These are phyloP conservation scores for Polypterus bichir DNA, from an alignment of 2,113 vertebrate genomes.

Conservation along the genomic window DNA sequence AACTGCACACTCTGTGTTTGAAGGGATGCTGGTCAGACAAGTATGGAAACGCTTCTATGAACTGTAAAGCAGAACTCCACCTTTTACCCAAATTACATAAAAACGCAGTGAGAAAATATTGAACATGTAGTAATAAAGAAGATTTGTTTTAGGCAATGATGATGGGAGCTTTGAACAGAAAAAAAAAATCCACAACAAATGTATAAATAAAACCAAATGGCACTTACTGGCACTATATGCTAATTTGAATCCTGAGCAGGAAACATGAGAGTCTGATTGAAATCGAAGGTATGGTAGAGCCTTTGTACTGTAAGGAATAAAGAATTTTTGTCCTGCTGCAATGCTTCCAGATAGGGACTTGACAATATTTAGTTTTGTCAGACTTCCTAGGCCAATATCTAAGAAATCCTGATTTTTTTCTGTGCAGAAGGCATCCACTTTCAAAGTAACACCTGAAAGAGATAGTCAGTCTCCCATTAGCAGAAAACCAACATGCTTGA, in stretches of 20 bases:
- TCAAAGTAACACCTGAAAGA: not conserved
- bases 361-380: not conserved
- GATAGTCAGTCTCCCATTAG: too few species aligned
- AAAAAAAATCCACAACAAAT: too few species aligned
- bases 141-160: too few species aligned
- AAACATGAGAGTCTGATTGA: not conserved
- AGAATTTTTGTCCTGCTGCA: not conserved
- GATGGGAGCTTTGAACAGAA: too few species aligned
- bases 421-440: not conserved
- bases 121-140: too few species aligned
- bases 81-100: too few species aligned
- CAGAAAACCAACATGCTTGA: not conserved
- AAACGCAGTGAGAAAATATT: too few species aligned
- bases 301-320: not conserved
- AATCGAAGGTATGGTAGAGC: not conserved
- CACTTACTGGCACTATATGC: not conserved
- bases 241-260: not conserved
- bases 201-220: not conserved
- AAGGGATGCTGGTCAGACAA: too few species aligned
- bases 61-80: too few species aligned
- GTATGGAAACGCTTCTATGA: too few species aligned
- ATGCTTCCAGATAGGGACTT: not conserved
- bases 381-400: not conserved
- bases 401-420: not conserved
- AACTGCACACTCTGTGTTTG: too few species aligned